Evolutionary conservation across 1,140 invertebrate species (phyloP).

Genomic region (Apocrypta bakeri): DNA sequence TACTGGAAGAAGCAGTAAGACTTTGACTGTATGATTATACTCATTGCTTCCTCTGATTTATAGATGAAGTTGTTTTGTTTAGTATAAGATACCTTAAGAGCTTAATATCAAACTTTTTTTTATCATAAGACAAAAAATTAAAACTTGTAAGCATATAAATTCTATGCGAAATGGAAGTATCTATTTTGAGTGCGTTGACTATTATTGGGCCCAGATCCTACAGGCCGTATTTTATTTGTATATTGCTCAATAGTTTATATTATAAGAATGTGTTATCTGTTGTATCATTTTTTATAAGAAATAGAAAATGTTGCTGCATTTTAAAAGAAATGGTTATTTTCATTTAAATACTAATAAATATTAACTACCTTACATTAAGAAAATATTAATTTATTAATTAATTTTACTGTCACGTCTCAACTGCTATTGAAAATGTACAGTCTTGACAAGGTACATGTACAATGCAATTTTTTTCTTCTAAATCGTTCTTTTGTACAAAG

Average conservation of each 20-base stretch:
- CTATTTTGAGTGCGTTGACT: conserved; percentile 65
- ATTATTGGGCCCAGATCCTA: conserved; percentile 70
- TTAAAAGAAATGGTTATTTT: conserved; percentile 52
- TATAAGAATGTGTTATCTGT: conserved; percentile 74
- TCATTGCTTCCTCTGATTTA: conserved; percentile 33
- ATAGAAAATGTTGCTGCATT: conserved; percentile 74
- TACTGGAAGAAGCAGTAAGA: conserved; percentile 23
- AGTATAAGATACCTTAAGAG: conserved; percentile 39
- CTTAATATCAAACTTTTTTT: conserved; percentile 52
- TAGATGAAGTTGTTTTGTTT: conserved; percentile 22
- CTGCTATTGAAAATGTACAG: conserved; percentile 79
- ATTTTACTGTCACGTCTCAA: conserved; percentile 67
- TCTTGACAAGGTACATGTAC: conserved; percentile 77
- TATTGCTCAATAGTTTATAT: conserved; percentile 75
- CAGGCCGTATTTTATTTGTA: conserved; percentile 73
- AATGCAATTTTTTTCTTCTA: conserved; percentile 69
- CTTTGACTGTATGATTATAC: conserved; percentile 35
- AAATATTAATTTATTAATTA: neutral
- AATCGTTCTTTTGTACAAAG: conserved; percentile 71
- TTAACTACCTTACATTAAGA: neutral
- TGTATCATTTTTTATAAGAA: conserved; percentile 76
- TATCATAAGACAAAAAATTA: conserved; percentile 14
- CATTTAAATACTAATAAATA: neutral
- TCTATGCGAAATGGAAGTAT: conserved; percentile 26
- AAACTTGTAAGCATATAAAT: conserved; percentile 31